phyloP scores from a whole-genome alignment of 1,140 invertebrate genomes.

The Melitaea cinxia region DNA sequence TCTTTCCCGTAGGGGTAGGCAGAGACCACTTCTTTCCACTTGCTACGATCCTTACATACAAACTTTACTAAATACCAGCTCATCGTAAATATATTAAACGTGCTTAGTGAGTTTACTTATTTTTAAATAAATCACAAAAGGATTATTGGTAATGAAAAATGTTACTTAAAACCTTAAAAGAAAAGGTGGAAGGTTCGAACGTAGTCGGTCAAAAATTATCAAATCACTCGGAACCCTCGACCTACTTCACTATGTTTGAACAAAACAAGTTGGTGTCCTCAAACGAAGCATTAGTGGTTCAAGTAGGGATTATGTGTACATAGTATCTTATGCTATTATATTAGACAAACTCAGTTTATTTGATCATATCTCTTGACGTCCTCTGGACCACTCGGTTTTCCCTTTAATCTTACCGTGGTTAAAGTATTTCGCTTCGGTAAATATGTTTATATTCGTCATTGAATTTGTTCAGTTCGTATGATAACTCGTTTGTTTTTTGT shows the following conservation, averaged over 20 bases:
- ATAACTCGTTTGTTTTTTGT: slow-evolving; percentile 17
- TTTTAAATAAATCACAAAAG: too few relatives aligned
- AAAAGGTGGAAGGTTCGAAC: too few relatives aligned
- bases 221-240: neutral
- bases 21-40: too few relatives aligned
- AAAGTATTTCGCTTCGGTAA: slow-evolving; percentile 41
- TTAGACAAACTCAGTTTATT: slow-evolving; percentile 71
- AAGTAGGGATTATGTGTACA: slow-evolving; percentile 67
- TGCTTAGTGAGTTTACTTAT: too few relatives aligned
- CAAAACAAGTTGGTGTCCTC: slow-evolving; percentile 69
- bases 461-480: slow-evolving; percentile 33
- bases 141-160: too few relatives aligned
- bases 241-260: slow-evolving; percentile 63
- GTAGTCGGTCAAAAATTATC: slow-evolving; percentile 20
- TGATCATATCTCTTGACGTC: slow-evolving; percentile 70
- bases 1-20: too few relatives aligned
- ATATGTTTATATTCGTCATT: slow-evolving; percentile 53
- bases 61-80: too few relatives aligned
- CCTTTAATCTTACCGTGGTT: slow-evolving; percentile 72
- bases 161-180: too few relatives aligned
- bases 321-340: slow-evolving; percentile 77
- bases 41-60: too few relatives aligned
- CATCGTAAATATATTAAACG: too few relatives aligned
- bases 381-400: slow-evolving; percentile 44
- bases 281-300: slow-evolving; percentile 62